Base-by-base conservation (phyloP, 1,140 invertebrate genomes). In the Asobara japonica region DNA sequence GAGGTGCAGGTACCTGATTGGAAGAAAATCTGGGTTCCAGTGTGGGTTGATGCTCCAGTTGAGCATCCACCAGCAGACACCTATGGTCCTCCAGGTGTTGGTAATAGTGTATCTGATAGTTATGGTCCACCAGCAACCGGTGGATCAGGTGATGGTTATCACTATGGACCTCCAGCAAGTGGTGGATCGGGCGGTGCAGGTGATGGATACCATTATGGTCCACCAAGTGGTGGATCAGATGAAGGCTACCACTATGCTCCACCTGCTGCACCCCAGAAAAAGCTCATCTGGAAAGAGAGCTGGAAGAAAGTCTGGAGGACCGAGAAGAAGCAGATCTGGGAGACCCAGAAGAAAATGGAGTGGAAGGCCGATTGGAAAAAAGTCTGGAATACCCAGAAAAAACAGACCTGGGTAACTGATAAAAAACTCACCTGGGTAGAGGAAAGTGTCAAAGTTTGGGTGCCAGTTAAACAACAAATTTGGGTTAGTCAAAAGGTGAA, bases 231-330 rank as follows among this genome's bases (percentile, higher is more conserved):
- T 91, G 0, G 92, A 91, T 16, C 94, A 92, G 92, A 93, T 94
- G 0, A 90, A 88, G 70, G 89, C 91, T 56, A 92, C 91, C 31
- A 90, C 94, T 62, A 92, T 92, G 0, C 92, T 92, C 8, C 90
- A 92, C 72, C 93, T 93, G 79, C 91, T 89, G 72, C 83, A 93
- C 82, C 82, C 94, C 8, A 93, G 80, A 94, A 94, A 83, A 94
- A 93, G 80, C 82, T 94, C 0, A 88, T 94, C 2, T 94, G 93
- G 93, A 94, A 94, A 80, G 91, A 92, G 0, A 82, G 92, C 25
- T 94, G 93, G 93, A 94, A 94, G 77, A 94, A 94, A 78, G 92
- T 94, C 71, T 94, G 93, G 91, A 94, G 93, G 77, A 88, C 92
- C 18, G 91, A 90, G 2, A 93, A 94, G 76, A 94, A 94, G 74